Evolutionary conservation across 2,888 invertebrate species (phyloP), one percentile per base, ranked within the genome.

Genomic region (Chalcis sispes): DNA sequence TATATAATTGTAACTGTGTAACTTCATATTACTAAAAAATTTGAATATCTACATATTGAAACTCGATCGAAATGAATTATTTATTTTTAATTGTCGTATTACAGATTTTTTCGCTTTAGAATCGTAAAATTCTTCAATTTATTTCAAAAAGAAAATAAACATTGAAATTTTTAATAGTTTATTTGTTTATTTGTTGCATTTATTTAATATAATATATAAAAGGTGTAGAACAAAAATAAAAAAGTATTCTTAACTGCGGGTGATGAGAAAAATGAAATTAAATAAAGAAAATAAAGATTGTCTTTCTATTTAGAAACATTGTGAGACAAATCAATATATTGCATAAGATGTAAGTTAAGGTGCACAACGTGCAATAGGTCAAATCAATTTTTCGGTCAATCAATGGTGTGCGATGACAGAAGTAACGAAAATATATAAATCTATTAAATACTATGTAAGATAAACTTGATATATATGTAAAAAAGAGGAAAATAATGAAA

Each of bases 251-350:
- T 20, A 62, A 69, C 72, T 66, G 66, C 56, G 52, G 69, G 71
- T 42, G 42, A 67, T 72, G 62, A 72, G 74, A 66, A 48, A 59
- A 65, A 73, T 20, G 27, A 42, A 48, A 40, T 42, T 29, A 58
- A n/a, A 56, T 64, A 13, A 72, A 74, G 58, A 67, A 75, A 76
- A 73, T 56, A 23, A 46, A 71, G 36, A 72, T 66, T 74, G 58
- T 71, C 62, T 71, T 72, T 78, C 54, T 69, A 67, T 29, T 36
- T 58, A 75, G 52, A 65, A 56, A 64, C 69, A 67, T 54, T 75
- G 70, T 58, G 58, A 75, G 69, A 78, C 72, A 75, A 75, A 78
- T 75, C 66, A 78, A 72, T 70, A 52, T 74, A 73, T 20, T 25
- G 32, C 58, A 70, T 75, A 71, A 75, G 54, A 42, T 58, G 29